Conservation (phyloP, 2,888 invertebrate genomes). For the Octonoba sinensis region DNA sequence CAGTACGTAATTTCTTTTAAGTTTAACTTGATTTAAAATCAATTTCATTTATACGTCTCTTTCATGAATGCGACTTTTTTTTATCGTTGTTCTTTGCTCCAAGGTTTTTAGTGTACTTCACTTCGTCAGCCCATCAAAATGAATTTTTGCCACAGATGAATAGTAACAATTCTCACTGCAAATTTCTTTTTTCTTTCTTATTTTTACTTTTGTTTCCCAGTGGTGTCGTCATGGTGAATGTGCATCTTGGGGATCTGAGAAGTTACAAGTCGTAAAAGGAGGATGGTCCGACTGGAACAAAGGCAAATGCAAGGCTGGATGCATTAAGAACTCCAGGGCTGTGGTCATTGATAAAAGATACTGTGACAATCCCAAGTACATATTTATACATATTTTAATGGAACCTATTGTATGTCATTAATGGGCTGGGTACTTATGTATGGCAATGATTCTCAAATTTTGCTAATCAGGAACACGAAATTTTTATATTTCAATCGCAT, state of each 20-base stretch:
- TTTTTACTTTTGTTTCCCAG: constrained; percentile 70
- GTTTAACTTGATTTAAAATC: too few relatives aligned
- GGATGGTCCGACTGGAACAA: constrained; percentile 79
- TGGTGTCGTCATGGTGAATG: constrained; percentile 81
- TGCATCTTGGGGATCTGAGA: constrained; percentile 69
- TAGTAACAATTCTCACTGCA: too few relatives aligned
- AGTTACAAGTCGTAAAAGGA: constrained; percentile 70
- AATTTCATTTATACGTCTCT: too few relatives aligned
- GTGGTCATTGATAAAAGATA: constrained; percentile 39
- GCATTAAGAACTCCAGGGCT: constrained; percentile 78
- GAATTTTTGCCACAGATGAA: too few relatives aligned
- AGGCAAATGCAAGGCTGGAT: constrained; percentile 78
- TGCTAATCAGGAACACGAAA: neutral
- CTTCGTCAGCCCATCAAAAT: too few relatives aligned
- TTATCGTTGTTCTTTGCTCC: neutral
- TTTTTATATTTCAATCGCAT: too few relatives aligned
- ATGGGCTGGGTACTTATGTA: neutral
- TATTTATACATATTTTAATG: neutral
- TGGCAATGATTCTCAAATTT: neutral
- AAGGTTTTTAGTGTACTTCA: neutral
- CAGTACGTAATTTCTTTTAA: too few relatives aligned
- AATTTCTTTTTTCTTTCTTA: neutral
- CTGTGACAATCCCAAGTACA: constrained; percentile 65
- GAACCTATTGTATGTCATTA: neutral
- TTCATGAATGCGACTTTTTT: too few relatives aligned